Percentiles rank a stretch among this genome's conserved stretches.
These are phyloP conservation scores for Apodemia duryi DNA, from an alignment of 2,888 invertebrate species.

Conservation along the genomic window DNA sequence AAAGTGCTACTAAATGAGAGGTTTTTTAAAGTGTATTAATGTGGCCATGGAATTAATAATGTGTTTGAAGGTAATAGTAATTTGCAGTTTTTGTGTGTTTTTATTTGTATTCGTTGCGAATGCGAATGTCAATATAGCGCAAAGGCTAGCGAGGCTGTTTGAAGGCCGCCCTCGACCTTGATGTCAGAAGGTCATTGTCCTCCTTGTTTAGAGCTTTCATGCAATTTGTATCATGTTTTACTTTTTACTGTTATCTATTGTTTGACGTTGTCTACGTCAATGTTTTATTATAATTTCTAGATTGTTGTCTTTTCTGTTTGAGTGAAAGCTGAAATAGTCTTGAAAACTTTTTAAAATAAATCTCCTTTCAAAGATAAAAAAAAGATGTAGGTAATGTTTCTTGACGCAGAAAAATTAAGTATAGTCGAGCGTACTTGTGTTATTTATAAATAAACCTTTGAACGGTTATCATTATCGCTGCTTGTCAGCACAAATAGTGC, in stretches of 20 bases:
- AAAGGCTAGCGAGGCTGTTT: conserved; percentile 67
- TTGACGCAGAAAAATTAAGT: conserved; percentile 1
- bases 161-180: conserved; percentile 78
- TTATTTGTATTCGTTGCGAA: conserved; percentile 51
- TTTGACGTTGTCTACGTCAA: conserved; percentile 2
- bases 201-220: conserved; percentile 59
- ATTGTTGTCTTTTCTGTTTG: not conserved
- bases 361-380: not conserved
- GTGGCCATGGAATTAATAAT: conserved; percentile 71
- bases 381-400: not conserved
- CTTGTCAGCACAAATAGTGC: conserved; percentile 15
- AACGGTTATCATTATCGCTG: conserved; percentile 15
- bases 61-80: conserved; percentile 63
- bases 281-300: not conserved
- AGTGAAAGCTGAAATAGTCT: not conserved
- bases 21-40: conserved; percentile 51
- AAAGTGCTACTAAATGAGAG: conserved; percentile 41
- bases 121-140: conserved; percentile 52
- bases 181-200: conserved; percentile 74
- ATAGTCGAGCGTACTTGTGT: conserved; percentile 5
- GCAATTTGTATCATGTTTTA: conserved; percentile 40
- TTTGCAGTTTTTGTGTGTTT: conserved; percentile 48
- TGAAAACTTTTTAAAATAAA: not conserved
- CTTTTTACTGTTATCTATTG: conserved; percentile 15
- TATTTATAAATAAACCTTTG: conserved; percentile 15